A percentile compares a stretch with the other conserved stretches of the same genome.
Evolutionary conservation across 2,797 vertebrate species (phyloP).

Genomic region (Tolypeutes matacus): DNA sequence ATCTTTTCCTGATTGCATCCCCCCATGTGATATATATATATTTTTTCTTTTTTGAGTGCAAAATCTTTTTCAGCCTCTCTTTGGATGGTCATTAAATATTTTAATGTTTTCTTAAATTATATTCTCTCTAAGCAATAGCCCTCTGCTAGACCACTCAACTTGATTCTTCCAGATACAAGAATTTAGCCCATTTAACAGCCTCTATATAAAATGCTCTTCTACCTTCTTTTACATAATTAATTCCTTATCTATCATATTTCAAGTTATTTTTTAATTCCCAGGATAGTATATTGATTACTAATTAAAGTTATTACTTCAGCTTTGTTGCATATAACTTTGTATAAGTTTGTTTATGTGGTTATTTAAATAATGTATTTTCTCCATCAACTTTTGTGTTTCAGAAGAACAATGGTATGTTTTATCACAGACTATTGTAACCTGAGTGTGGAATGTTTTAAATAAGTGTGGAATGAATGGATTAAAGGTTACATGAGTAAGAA

Average conservation of each 20-base stretch:
- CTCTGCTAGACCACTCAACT: background rate
- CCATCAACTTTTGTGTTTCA: background rate
- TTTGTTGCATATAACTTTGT: background rate
- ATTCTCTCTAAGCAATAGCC: background rate
- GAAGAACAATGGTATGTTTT: background rate
- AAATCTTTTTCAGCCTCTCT: background rate
- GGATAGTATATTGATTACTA: background rate
- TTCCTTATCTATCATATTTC: background rate
- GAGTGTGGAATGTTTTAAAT: background rate
- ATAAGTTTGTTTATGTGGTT: background rate
- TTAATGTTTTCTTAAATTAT: background rate
- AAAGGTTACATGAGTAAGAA: background rate
- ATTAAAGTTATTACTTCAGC: background rate
- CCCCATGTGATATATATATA: background rate
- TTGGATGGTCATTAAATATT: background rate
- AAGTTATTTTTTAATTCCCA: background rate
- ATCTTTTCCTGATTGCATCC: too few species aligned
- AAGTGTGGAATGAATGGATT: background rate
- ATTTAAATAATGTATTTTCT: background rate
- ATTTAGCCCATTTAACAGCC: background rate
- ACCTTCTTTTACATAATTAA: background rate
- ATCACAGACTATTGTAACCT: background rate
- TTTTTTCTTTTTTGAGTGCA: background rate
- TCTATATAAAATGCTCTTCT: background rate
- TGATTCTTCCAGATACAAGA: background rate